Percentiles rank a stretch among this genome's conserved stretches.
phyloP scores from a whole-genome alignment of 2,797 vertebrate genomes.

The Tinamus major region DNA sequence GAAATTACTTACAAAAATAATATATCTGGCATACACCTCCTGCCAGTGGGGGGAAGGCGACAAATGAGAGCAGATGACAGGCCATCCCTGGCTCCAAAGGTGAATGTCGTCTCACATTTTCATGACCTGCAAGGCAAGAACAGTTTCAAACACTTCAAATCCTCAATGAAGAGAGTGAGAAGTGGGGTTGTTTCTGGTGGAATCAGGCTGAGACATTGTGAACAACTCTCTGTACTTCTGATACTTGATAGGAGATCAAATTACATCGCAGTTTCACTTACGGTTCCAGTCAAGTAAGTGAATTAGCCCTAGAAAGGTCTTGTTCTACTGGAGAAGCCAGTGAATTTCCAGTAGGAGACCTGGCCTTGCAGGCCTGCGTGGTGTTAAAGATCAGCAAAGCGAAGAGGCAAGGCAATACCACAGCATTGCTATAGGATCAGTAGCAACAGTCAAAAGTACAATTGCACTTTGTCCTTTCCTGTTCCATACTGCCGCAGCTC shows the following conservation, averaged over 20 bases:
- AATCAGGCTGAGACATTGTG: too few species aligned
- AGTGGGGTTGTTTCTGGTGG: background rate
- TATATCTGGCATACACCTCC: background rate
- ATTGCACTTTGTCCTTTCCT: rapidly evolving
- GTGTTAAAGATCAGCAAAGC: too few species aligned
- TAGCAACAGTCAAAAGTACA: background rate
- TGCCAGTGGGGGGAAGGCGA: background rate
- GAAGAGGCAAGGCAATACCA: rapidly evolving
- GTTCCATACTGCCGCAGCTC: background rate
- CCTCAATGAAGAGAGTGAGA: background rate
- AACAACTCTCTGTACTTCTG: too few species aligned
- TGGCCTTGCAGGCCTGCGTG: background rate
- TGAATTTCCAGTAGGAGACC: rapidly evolving
- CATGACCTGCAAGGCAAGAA: too few species aligned
- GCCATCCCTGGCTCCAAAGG: background rate
- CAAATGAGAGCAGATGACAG: background rate
- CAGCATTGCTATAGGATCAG: rapidly evolving
- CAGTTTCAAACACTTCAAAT: background rate
- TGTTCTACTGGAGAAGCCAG: background rate
- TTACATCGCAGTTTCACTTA: background rate
- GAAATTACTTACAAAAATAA: background rate
- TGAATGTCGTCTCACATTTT: background rate
- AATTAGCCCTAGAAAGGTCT: rapidly evolving
- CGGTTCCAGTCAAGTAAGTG: rapidly evolving
- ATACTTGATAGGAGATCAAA: too few species aligned